Conservation (phyloP, 2,113 vertebrate genomes). For the Genyomyrus donnyi region DNA sequence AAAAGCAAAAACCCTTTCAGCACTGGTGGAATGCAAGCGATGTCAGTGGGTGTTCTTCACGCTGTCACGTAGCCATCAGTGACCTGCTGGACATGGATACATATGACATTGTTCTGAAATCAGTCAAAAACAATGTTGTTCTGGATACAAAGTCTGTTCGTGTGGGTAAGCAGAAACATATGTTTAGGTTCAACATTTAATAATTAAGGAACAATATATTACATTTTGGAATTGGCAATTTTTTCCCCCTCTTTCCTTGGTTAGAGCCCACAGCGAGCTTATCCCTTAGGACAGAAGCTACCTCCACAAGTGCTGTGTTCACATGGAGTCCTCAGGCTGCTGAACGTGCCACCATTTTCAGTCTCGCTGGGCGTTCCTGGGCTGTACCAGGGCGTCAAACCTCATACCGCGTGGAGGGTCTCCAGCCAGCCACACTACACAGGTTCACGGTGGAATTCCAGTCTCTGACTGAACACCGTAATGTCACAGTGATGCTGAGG, state of each 20-base stretch:
- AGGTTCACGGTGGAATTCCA: slow-evolving; percentile 59
- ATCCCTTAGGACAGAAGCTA: slow-evolving; percentile 45
- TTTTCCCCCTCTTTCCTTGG: slow-evolving; percentile 1
- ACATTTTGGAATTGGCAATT: background rate
- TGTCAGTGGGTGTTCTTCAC: slow-evolving; percentile 43
- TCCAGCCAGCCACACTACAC: slow-evolving; percentile 62
- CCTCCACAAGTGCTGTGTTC: slow-evolving; percentile 64
- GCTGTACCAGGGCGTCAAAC: slow-evolving; percentile 29
- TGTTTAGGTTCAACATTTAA: background rate
- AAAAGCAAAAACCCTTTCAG: slow-evolving; percentile 31
- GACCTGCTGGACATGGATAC: slow-evolving; percentile 55
- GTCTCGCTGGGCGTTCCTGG: slow-evolving; percentile 44
- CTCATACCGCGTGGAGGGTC: slow-evolving; percentile 51
- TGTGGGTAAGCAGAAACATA: slow-evolving; percentile 52
- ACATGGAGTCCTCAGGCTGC: slow-evolving; percentile 52
- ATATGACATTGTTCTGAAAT: slow-evolving; percentile 60
- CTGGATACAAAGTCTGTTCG: slow-evolving; percentile 59
- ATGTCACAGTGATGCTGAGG: slow-evolving; percentile 62
- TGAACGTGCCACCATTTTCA: slow-evolving; percentile 51
- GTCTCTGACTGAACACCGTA: slow-evolving; percentile 44
- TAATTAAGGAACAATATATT: background rate
- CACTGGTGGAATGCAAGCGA: slow-evolving; percentile 35
- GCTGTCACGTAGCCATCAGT: slow-evolving; percentile 47
- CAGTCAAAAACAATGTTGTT: slow-evolving; percentile 51
- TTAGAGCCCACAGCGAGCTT: slow-evolving; percentile 47